A percentile compares a stretch with the other conserved stretches of the same genome.
phyloP scores from a whole-genome alignment of 1,140 invertebrate species.

The Drosophila bocqueti region DNA sequence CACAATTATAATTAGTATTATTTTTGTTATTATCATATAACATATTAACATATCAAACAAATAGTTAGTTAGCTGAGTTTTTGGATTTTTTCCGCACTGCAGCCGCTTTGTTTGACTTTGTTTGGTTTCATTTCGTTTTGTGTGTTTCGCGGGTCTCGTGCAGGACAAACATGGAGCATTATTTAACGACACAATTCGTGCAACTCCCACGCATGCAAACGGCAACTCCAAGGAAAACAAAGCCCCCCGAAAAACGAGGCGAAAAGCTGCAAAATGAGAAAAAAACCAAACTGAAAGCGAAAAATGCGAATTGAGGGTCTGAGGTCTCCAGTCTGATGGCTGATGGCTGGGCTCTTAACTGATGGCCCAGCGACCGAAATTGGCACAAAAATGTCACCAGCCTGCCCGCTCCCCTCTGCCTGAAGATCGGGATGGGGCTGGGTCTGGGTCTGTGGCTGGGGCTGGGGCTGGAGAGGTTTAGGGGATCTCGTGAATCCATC shows the following conservation, averaged over 20 bases:
- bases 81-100: constrained; percentile 6
- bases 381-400: constrained; percentile 81
- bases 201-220: constrained; percentile 79
- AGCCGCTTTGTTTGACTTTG: constrained; percentile 30
- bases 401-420: constrained; percentile 40
- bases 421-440: constrained; percentile 3
- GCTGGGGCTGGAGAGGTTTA: constrained; percentile 1
- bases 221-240: constrained; percentile 54
- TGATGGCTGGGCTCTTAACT: constrained; percentile 68
- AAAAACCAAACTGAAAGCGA: constrained; percentile 70
- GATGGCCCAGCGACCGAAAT: constrained; percentile 81
- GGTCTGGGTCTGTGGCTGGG: neutral
- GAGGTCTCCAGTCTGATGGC: constrained; percentile 36
- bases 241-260: constrained; percentile 37
- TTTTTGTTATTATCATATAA: too few relatives aligned
- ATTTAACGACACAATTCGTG: constrained; percentile 82
- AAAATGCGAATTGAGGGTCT: constrained; percentile 73
- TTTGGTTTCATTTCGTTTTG: constrained; percentile 28
- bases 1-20: too few relatives aligned
- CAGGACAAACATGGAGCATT: constrained; percentile 77
- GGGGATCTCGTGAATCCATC: constrained; percentile 60
- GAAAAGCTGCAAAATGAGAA: constrained; percentile 28
- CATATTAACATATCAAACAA: too few relatives aligned
- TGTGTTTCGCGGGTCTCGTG: constrained; percentile 55
- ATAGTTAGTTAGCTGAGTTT: too few relatives aligned